Conservation (phyloP, 2,888 invertebrate genomes). For the Corbicula japonica region DNA sequence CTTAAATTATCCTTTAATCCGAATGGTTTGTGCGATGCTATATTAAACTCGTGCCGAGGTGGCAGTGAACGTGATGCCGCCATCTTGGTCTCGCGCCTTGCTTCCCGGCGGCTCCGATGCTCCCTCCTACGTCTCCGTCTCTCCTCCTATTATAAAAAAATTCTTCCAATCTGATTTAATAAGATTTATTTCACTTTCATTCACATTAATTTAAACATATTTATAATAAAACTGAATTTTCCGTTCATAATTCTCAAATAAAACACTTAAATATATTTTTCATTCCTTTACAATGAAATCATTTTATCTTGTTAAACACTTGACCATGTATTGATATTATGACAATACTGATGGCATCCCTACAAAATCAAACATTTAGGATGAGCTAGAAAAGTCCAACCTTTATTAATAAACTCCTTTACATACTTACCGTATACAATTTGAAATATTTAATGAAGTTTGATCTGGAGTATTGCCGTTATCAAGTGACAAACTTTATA, state of each 20-base stretch:
- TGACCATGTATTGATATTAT: not conserved
- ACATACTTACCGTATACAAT: conserved; percentile 20
- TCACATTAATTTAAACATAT: too few species aligned
- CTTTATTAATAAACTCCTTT: conserved; percentile 19
- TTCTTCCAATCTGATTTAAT: too few species aligned
- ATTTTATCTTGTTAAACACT: conserved; percentile 1
- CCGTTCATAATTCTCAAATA: too few species aligned
- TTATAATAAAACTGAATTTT: too few species aligned
- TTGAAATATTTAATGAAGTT: conserved; percentile 41
- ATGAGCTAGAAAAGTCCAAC: not conserved
- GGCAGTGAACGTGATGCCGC: not conserved
- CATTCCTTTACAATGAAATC: not conserved
- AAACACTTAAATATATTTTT: too few species aligned
- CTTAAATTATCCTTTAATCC: not conserved
- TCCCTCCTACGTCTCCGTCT: conserved; percentile 16
- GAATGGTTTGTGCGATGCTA: conserved; percentile 12
- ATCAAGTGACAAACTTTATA: conserved; percentile 37
- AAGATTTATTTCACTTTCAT: too few species aligned
- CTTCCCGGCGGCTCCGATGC: conserved; percentile 27
- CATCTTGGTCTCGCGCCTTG: conserved; percentile 24
- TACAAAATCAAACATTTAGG: not conserved
- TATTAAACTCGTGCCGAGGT: conserved; percentile 15
- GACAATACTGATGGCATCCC: conserved; percentile 6
- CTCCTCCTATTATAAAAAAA: conserved; percentile 27
- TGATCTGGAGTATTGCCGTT: conserved; percentile 28